Conservation (phyloP, 2,113 vertebrate species). For the Salvelinus alpinus region DNA sequence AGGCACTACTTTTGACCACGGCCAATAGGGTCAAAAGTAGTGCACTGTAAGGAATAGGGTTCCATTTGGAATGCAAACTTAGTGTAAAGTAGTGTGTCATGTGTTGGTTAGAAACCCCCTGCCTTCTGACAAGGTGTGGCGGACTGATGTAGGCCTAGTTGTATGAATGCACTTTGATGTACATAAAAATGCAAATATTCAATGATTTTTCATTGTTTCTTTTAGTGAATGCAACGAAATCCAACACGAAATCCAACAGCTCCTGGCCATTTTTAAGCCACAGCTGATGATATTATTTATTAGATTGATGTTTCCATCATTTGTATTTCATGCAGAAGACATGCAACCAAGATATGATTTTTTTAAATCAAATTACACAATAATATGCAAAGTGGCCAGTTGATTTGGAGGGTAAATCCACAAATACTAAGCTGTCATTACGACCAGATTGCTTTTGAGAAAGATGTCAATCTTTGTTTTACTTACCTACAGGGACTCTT, state of each 20-base stretch:
- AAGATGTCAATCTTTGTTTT: constrained; percentile 22
- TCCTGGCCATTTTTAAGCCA: constrained; percentile 35
- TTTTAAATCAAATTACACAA: constrained; percentile 3
- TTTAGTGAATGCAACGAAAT: constrained; percentile 42
- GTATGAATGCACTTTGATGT: constrained; percentile 71
- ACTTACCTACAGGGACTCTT: constrained; percentile 21
- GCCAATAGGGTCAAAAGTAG: too few species aligned
- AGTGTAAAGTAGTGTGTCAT: constrained; percentile 34
- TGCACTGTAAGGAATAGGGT: too few species aligned
- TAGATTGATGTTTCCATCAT: constrained; percentile 17
- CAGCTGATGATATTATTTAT: constrained; percentile 29
- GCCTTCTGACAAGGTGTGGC: constrained; percentile 59
- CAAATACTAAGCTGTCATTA: constrained; percentile 34
- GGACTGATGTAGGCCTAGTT: constrained; percentile 21
- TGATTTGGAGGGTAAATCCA: neutral
- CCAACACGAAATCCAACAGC: constrained; percentile 32
- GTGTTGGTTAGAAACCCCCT: constrained; percentile 25
- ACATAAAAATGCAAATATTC: constrained; percentile 47
- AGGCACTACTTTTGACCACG: too few species aligned
- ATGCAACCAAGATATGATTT: constrained; percentile 26
- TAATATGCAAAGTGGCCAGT: constrained; percentile 7
- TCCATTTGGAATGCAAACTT: too few species aligned
- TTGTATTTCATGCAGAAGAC: constrained; percentile 41
- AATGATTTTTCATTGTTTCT: constrained; percentile 56
- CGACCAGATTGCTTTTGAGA: constrained; percentile 41